phyloP scores from a whole-genome alignment of 2,113 vertebrate species.

The Leucopternis melanops region DNA sequence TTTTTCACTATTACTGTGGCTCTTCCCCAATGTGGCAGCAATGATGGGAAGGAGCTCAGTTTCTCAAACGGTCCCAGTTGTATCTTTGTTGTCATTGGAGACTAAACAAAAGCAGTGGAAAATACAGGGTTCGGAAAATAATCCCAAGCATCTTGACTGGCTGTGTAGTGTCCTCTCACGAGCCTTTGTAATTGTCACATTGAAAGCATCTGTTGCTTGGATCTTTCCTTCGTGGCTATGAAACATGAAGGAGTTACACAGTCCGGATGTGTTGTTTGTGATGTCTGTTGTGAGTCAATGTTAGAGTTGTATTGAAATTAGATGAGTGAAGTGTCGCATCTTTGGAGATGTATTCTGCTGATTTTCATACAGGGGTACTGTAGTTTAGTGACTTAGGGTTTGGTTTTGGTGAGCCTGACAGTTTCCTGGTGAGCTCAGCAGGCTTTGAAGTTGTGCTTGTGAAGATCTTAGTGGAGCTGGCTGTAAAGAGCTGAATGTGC shows the following conservation, averaged over 20 bases:
- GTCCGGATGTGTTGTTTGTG: neutral
- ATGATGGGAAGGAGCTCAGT: neutral
- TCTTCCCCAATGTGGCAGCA: neutral
- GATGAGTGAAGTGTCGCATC: neutral
- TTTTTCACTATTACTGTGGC: neutral
- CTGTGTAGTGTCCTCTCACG: neutral
- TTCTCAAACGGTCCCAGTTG: neutral
- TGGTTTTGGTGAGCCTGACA: neutral
- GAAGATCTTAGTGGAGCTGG: neutral
- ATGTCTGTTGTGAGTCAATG: neutral
- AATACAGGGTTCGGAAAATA: neutral
- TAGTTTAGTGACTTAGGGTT: neutral
- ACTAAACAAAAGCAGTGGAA: neutral
- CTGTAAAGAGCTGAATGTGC: neutral
- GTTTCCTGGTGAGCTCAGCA: neutral
- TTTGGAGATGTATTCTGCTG: neutral
- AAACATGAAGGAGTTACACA: neutral
- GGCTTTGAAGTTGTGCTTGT: neutral
- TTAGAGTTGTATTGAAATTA: neutral
- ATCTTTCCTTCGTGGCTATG: neutral
- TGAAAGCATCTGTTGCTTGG: neutral
- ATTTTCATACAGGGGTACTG: neutral
- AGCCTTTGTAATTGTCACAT: neutral
- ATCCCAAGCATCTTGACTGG: neutral
- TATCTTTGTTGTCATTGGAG: neutral